A percentile compares a stretch with the other conserved stretches of the same genome.
Conservation (phyloP, 2,113 vertebrate genomes). For the Parotia lawesii region DNA sequence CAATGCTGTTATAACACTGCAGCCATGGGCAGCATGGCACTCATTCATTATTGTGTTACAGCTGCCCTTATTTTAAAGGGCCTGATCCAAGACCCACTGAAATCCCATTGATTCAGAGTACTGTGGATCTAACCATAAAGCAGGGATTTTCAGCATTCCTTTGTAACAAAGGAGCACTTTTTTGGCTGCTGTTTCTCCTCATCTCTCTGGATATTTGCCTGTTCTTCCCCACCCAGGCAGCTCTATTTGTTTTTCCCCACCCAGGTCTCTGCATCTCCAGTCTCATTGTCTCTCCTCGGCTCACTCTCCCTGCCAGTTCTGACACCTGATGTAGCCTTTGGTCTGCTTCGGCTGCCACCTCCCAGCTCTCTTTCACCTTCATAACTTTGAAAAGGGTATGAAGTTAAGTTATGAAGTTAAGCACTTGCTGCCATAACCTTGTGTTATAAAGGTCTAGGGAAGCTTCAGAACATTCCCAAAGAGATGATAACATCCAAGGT, state of each 20-base stretch:
- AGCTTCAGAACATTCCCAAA: not conserved
- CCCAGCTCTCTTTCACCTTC: not conserved
- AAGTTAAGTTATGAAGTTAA: not conserved
- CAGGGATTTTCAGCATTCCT: constrained; percentile 33
- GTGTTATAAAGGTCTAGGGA: not conserved
- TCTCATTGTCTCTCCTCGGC: not conserved
- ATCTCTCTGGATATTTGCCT: constrained; percentile 29
- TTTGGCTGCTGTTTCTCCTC: constrained; percentile 19
- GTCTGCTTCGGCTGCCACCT: not conserved
- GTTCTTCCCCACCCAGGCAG: constrained; percentile 36
- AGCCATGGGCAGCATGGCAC: not conserved
- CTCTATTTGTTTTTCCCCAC: constrained; percentile 36
- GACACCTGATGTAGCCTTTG: constrained; percentile 20
- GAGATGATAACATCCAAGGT: not conserved
- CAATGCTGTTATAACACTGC: constrained; percentile 2
- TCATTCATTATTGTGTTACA: not conserved
- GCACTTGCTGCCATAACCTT: not conserved
- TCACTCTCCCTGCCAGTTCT: not conserved
- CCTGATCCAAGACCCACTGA: not conserved
- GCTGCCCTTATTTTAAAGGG: not conserved
- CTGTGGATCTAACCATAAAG: not conserved
- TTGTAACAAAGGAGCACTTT: constrained; percentile 1
- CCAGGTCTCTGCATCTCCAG: constrained; percentile 1
- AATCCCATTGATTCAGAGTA: not conserved
- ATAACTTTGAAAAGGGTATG: not conserved